Conservation (phyloP, 2,797 vertebrate genomes). For the Potorous gilbertii region DNA sequence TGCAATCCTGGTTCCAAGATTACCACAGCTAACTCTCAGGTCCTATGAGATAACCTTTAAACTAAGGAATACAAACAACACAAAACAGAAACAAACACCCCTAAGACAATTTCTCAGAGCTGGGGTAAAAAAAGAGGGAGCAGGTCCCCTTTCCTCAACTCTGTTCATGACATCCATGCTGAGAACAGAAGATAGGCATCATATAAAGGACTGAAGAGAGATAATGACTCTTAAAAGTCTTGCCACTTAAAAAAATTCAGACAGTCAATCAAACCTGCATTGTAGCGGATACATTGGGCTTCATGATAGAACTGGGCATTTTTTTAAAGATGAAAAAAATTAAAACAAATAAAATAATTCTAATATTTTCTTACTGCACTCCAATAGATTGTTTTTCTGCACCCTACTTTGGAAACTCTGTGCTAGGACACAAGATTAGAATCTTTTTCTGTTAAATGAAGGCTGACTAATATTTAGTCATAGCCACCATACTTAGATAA, state of each 20-base stretch:
- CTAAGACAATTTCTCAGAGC: not conserved
- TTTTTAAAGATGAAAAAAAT: not conserved
- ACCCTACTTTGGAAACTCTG: not conserved
- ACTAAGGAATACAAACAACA: not conserved
- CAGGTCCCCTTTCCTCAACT: not conserved
- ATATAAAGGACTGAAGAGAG: not conserved
- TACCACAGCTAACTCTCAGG: not conserved
- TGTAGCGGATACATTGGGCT: not conserved
- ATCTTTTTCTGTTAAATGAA: not conserved
- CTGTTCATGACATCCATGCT: not conserved
- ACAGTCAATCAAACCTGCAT: not conserved
- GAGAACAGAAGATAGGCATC: not conserved
- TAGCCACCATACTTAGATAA: not conserved
- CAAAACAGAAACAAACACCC: not conserved
- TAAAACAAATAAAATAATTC: not conserved
- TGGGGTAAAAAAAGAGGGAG: not conserved
- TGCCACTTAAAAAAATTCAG: not conserved
- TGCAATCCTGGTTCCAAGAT: not conserved
- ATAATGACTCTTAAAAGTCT: not conserved
- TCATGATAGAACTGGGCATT: not conserved
- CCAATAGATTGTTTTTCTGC: not conserved
- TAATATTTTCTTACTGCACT: not conserved
- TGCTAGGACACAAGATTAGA: not conserved
- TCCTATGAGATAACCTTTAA: not conserved
- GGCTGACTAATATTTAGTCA: not conserved